Evolutionary conservation across 1,140 invertebrate species (phyloP), one percentile per base, ranked within the genome.

Genomic region (Acromyrmex charruanus): DNA sequence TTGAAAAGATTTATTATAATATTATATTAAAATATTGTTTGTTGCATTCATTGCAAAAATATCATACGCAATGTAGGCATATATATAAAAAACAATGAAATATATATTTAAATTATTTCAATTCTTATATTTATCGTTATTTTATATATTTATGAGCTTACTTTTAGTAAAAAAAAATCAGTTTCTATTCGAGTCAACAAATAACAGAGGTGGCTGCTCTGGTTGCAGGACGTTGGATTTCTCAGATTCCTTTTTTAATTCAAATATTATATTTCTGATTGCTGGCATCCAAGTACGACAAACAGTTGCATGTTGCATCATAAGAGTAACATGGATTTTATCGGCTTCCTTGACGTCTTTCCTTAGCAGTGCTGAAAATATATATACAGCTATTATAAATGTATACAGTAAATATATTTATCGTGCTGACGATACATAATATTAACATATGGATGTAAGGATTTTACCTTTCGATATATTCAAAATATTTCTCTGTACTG

Each of bases 231-330:
- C 58, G 51, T 7, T 75, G 3, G 53, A 44, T 68, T 51, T 69
- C 5, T 85, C 66, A 31, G 55, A 69, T 88, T 91, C 92, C 16
- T 77, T 89, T 81, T 92, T 93, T 12, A 95, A 86, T 88, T 89
- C 94, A 44, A 94, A 90, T 79, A 95, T 95, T 9, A 95, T 72
- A 65, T 95, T 93, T 65, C 95, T 93, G 14, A 96, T 93, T 14
- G 94, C 95, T 31, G 94, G 90, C 90, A 96, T 95, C 95, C 95
- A 96, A 25, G 93, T 91, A 86, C 93, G 95, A 66, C 95, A 96
- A 5, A 94, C 7, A 28, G 90, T 89, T 39, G 94, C 93, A 88
- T 96, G 88, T 21, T 95, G 93, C 89, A 95, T 94, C 94, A 96
- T 95, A 16, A 96, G 85, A 14, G 93, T 87, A 65, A 95, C 86